Conservation (phyloP, 1,140 invertebrate species). For the Wasmannia auropunctata region DNA sequence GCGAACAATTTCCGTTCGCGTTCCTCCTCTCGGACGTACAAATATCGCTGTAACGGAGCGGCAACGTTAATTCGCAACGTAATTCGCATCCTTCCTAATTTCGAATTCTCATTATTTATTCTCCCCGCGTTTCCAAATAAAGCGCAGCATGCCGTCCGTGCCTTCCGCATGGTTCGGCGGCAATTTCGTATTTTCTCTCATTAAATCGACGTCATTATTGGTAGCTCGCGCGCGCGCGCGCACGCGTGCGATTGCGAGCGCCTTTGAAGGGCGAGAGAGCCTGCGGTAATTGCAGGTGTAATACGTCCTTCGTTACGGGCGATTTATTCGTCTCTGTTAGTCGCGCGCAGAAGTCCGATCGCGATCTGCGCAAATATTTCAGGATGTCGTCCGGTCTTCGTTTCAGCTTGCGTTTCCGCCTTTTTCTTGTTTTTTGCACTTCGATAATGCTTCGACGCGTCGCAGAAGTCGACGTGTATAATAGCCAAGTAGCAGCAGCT, state of each 20-base stretch:
- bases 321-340: constrained; percentile 62
- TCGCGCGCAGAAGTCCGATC: constrained; percentile 44
- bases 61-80: constrained; percentile 55
- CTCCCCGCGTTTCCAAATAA: constrained; percentile 45
- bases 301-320: constrained; percentile 53
- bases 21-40: constrained; percentile 2
- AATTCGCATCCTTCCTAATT: constrained; percentile 48
- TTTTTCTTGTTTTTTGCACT: constrained; percentile 40
- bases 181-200: constrained; percentile 67
- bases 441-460: not conserved
- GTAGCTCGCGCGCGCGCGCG: not conserved
- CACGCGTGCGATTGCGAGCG: not conserved
- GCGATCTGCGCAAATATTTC: constrained; percentile 59
- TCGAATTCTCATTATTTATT: constrained; percentile 51
- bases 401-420: constrained; percentile 45
- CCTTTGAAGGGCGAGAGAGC: constrained; percentile 30
- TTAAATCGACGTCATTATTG: constrained; percentile 67
- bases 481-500: constrained; percentile 19
- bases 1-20: constrained; percentile 57
- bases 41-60: constrained; percentile 45
- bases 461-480: not conserved
- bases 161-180: not conserved
- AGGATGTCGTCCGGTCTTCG: not conserved
- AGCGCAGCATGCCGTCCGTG: constrained; percentile 19
- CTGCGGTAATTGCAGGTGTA: constrained; percentile 68